Evolutionary conservation across 2,888 invertebrate species (phyloP), one percentile per base, ranked within the genome.

Genomic region (Oscheius sp.): DNA sequence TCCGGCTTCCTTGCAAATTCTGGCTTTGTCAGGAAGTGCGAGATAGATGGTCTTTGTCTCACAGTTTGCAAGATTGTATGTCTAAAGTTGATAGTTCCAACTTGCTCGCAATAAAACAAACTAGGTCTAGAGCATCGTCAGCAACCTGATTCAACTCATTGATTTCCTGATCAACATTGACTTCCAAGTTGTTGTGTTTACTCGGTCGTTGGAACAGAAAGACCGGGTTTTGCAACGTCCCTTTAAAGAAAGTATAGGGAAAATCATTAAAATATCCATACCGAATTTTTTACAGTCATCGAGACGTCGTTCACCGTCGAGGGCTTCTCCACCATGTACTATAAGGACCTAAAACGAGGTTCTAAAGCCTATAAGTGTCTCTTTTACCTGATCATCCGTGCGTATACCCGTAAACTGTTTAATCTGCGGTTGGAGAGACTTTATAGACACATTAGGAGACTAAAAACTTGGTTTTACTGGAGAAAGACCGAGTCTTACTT

Each of bases 121-220:
- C 79, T 74, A 79, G 80, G 1, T 79, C 80, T 1, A 79, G 51
- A 32, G 74, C 76, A 42, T 82, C 80, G 10, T 79, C 80, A 10
- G 80, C 75, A 58, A 71, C 72, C n/a, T 76, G 77, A 50, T 68
- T 75, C 2, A 80, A 66, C 35, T 82, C 76, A 2, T 70, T 76
- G 50, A 80, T 73, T 32, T 82, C 80, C 21, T 77, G 76, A 55
- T 57, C 47, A 37, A 21, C 63, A 48, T 48, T 50, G 1, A 57
- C 53, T 21, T 70, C 75, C 1, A 77, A 75, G n/a, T 72, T 59
- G 7, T 78, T 78, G 13, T 59, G 55, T 55, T 76, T 76, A 42
- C 71, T 55, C 37, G 42, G 47, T 55, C 78, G 75, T 29, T 76
- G 75, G 47, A 78, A 81, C 10, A 81, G 55, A 70, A 76, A 81